A percentile compares a stretch with the other conserved stretches of the same genome.
Conservation (phyloP, 2,888 invertebrate genomes). For the Parnassius orleans region DNA sequence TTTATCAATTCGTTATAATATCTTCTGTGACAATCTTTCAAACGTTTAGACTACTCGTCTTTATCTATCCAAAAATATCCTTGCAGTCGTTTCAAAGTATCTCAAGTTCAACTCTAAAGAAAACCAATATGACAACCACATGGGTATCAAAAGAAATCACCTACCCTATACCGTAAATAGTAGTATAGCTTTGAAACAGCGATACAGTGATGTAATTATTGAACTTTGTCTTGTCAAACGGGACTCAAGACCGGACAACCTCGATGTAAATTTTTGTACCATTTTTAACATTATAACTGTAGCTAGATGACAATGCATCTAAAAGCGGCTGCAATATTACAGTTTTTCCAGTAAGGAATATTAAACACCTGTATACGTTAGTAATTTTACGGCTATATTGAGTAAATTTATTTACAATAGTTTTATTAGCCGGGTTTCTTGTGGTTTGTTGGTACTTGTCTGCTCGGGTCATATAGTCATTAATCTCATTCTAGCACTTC, state of each 20-base stretch:
- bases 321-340: neutral
- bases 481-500: conserved; percentile 3
- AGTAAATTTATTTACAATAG: neutral
- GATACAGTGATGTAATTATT: conserved; percentile 1
- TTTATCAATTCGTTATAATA: conserved; percentile 2
- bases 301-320: neutral
- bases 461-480: conserved; percentile 2
- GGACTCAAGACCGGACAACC: conserved; percentile 9
- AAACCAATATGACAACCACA: conserved; percentile 8
- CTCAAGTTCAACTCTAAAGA: conserved; percentile 16
- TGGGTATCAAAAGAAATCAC: conserved; percentile 2
- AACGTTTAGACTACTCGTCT: neutral
- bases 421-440: neutral
- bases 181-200: neutral
- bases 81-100: conserved; percentile 10
- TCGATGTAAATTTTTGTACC: neutral
- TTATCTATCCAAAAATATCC: conserved; percentile 4
- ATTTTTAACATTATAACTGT: conserved; percentile 3
- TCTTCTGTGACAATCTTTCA: conserved; percentile 12
- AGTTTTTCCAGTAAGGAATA: neutral
- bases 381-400: conserved; percentile 10
- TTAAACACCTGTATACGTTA: conserved; percentile 1
- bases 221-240: conserved; percentile 2
- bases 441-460: neutral
- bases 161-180: conserved; percentile 2